Evolutionary conservation across 2,797 vertebrate species (phyloP).

Genomic region (Aplochiton taeniatus): DNA sequence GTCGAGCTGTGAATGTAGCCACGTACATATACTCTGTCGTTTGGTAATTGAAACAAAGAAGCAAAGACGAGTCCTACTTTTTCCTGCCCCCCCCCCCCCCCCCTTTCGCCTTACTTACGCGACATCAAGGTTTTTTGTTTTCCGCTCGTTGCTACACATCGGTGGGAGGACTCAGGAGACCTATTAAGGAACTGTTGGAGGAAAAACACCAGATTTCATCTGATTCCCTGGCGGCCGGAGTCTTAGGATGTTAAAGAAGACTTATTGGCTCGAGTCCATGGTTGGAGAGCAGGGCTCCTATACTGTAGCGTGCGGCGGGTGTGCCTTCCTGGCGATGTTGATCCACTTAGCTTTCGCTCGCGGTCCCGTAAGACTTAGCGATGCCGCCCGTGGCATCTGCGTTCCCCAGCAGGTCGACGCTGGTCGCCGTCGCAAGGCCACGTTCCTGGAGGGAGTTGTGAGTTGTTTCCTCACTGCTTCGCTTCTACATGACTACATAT

Average conservation of each 20-base stretch:
- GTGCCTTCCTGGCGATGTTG: constrained; percentile 40
- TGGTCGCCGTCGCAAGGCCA: too few species aligned
- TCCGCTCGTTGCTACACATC: constrained; percentile 68
- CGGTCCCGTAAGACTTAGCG: too few species aligned
- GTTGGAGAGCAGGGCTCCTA: constrained; percentile 6
- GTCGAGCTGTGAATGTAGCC: too few species aligned
- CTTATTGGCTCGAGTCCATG: constrained; percentile 66
- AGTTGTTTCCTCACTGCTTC: too few species aligned
- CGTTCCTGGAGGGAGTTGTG: too few species aligned
- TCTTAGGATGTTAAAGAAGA: constrained; percentile 74
- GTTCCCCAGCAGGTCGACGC: too few species aligned
- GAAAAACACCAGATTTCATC: constrained; percentile 82
- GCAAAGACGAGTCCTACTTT: not conserved
- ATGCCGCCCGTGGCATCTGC: too few species aligned
- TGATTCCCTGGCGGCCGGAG: constrained; percentile 66
- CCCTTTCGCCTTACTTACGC: constrained; percentile 60
- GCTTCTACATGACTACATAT: too few species aligned
- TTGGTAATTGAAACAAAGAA: too few species aligned
- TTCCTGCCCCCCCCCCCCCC: constrained; percentile 8
- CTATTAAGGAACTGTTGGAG: constrained; percentile 78
- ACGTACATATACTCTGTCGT: too few species aligned
- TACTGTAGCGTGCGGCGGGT: too few species aligned
- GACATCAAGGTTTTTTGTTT: constrained; percentile 75
- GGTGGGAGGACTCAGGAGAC: constrained; percentile 72
- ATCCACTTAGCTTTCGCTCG: constrained; percentile 51